phyloP scores from a whole-genome alignment of 2,888 invertebrate genomes.

The Trichopoda pennipes region DNA sequence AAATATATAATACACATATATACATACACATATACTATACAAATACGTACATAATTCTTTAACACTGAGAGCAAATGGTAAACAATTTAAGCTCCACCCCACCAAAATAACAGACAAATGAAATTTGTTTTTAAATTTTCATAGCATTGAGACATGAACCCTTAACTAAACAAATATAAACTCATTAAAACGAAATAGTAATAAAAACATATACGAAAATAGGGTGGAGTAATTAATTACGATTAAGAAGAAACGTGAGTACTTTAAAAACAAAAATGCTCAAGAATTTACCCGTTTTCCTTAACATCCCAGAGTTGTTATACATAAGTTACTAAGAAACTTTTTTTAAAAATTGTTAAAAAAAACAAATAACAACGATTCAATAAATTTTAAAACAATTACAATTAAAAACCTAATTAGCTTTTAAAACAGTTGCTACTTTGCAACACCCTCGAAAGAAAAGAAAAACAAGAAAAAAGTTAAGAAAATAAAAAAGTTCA shows the following conservation, averaged over 20 bases:
- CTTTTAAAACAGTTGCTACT: slow-evolving; percentile 69
- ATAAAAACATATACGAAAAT: slow-evolving; percentile 25
- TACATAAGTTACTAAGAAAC: slow-evolving; percentile 33
- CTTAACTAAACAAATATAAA: slow-evolving; percentile 57
- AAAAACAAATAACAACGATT: slow-evolving; percentile 43
- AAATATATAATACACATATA: too few species aligned
- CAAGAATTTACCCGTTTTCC: background rate
- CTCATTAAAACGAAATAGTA: slow-evolving; percentile 22
- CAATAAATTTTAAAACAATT: slow-evolving; percentile 78
- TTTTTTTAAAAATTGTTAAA: slow-evolving; percentile 17
- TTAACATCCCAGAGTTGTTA: background rate
- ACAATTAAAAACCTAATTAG: slow-evolving; percentile 81
- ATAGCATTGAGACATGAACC: slow-evolving; percentile 50
- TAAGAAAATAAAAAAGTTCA: slow-evolving; percentile 32
- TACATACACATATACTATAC: background rate
- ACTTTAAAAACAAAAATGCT: background rate
- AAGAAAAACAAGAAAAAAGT: slow-evolving; percentile 57
- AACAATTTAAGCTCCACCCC: slow-evolving; percentile 51
- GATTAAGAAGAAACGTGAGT: slow-evolving; percentile 25
- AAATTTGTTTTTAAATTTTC: slow-evolving; percentile 44
- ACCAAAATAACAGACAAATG: slow-evolving; percentile 32
- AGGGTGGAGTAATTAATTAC: slow-evolving; percentile 68
- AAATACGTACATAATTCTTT: background rate
- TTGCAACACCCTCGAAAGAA: slow-evolving; percentile 36
- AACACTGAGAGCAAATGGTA: background rate